Evolutionary conservation across 2,797 vertebrate genomes (phyloP).

Genomic region (Eulemur mongoz): DNA sequence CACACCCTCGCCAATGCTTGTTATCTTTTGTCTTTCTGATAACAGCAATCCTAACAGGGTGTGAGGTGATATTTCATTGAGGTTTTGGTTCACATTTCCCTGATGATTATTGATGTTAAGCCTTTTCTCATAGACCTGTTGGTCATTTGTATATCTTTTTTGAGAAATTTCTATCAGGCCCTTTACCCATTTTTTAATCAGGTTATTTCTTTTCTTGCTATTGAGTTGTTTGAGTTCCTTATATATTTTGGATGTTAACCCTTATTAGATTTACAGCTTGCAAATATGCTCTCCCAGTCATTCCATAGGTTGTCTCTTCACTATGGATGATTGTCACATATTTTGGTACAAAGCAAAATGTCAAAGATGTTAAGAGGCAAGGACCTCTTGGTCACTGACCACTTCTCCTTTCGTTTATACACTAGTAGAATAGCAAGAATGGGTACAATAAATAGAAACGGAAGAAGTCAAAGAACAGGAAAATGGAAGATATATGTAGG

Average conservation of each 20-base stretch:
- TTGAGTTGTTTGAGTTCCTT: not conserved
- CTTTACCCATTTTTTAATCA: not conserved
- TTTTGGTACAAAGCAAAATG: not conserved
- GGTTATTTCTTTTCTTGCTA: not conserved
- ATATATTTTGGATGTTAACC: not conserved
- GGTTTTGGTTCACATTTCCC: not conserved
- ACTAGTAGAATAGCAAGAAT: not conserved
- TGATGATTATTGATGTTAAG: not conserved
- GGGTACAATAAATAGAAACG: not conserved
- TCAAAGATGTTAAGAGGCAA: not conserved
- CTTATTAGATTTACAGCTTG: not conserved
- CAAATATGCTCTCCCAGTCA: not conserved
- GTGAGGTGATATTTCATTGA: not conserved
- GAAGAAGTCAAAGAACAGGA: not conserved
- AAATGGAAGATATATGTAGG: not conserved
- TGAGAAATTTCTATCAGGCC: not conserved
- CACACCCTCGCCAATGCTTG: not conserved
- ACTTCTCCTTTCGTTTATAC: not conserved
- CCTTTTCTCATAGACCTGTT: not conserved
- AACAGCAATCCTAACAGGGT: not conserved
- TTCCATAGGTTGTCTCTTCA: not conserved
- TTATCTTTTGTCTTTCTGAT: not conserved
- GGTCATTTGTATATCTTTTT: not conserved
- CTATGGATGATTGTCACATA: not conserved
- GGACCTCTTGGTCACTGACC: not conserved